These are phyloP conservation scores for Lytechinus pictus DNA, from an alignment of 35 echinoderm and acorn worm genomes.

Conservation along the genomic window DNA sequence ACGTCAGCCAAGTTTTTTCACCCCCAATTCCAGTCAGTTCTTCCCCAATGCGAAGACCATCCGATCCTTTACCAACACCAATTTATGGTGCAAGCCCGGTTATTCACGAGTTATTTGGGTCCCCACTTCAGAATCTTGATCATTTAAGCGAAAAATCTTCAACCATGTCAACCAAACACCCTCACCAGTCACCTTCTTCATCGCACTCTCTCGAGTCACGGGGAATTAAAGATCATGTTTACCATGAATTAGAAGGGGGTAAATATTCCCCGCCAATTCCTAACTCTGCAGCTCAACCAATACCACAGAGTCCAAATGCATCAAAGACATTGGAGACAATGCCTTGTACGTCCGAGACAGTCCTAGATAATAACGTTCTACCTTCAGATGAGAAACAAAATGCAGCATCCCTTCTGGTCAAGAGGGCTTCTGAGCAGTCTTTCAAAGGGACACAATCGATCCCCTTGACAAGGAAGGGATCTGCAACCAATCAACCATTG, in stretches of 20 bases:
- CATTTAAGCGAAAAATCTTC: background rate
- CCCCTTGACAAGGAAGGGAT: background rate
- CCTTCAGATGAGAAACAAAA: background rate
- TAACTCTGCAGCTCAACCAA: background rate
- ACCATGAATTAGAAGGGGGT: background rate
- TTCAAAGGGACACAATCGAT: background rate
- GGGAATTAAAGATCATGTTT: background rate
- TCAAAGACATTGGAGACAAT: background rate
- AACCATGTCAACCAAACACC: background rate
- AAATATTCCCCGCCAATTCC: background rate
- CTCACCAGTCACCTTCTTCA: background rate
- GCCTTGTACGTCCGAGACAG: background rate
- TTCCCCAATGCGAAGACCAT: background rate
- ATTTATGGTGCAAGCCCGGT: background rate
- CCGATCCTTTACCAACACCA: background rate
- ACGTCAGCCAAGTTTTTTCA: background rate
- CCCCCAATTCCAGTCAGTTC: background rate
- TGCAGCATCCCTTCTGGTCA: background rate
- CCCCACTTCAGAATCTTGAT: background rate
- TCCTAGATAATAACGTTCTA: background rate
- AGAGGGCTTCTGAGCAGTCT: background rate
- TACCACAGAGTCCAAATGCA: background rate
- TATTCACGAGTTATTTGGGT: background rate
- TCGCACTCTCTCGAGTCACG: background rate
- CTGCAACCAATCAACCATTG: background rate